Base-by-base conservation (phyloP, 2,888 invertebrate genomes). In the Terebella lapidaria region DNA sequence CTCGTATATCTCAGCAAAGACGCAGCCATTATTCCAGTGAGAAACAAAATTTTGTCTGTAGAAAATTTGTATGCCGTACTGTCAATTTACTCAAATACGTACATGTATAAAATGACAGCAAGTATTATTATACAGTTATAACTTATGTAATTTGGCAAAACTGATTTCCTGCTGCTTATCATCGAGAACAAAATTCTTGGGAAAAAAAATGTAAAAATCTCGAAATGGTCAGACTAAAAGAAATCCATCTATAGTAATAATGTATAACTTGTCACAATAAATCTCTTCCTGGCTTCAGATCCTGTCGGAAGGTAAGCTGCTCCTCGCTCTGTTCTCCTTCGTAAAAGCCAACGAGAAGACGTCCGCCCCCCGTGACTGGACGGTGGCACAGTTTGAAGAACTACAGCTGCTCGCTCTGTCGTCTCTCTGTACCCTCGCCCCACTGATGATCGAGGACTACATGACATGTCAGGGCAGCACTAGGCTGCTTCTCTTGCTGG, bases 391-490 rank as follows among this genome's bases (percentile, higher is more conserved):
- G 71, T 78, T 77, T 71, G 80, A 80, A 66, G 81, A 81, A 65
- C 65, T 81, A 1, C 80, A 80, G 67, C 74, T 80, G 10, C 78
- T 75, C 45, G 79, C 79, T 1, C 71, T 81, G 71, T 66, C 75
- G 1, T 73, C 75, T 46, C 69, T 81, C 55, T 72, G 73, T 58
- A 77, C 74, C 2, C 69, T 81, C 22, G 74, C 73, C 28, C 81
- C 81, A 0, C 67, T 74, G 29, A 71, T 80, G 72, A 56, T 76
- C 25, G 77, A 77, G 29, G 79, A 80, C 58, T 81, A 77, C 65
- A 76, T 80, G 74, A 74, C 71, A 18, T 79, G 77, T 63, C 77
- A 79, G 67, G 81, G 80, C 25, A 73, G 71, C 59, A 81, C 79
- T 3, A 67, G 79, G 18, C 66, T 79, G 20, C 71, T 81, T 18